phyloP scores from a whole-genome alignment of 1,140 invertebrate genomes.

The Thalassaphorura encarpata region DNA sequence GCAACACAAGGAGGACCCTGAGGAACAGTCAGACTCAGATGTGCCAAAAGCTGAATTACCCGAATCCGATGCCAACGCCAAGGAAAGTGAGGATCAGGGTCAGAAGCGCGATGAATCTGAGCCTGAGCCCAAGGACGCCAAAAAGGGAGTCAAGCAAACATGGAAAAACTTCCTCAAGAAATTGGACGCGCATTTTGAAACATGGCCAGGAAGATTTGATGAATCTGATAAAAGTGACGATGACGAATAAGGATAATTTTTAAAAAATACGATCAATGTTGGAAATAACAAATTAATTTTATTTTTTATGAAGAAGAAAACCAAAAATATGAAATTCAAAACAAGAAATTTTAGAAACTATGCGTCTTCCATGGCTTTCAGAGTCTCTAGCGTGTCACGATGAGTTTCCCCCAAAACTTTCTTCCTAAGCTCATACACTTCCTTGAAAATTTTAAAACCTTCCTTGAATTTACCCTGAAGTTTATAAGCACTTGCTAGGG shows the following conservation, averaged over 20 bases:
- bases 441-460: constrained; percentile 6
- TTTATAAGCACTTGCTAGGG: constrained; percentile 6
- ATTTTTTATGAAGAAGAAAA: no score
- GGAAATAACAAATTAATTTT: no score
- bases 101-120: neutral
- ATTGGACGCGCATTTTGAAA: constrained; percentile 8
- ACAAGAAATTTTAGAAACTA: no score
- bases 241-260: no score
- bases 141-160: neutral
- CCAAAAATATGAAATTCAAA: no score
- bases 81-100: neutral
- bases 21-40: neutral
- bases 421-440: constrained; percentile 6
- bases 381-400: constrained; percentile 1
- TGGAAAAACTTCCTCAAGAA: neutral
- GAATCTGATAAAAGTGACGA: no score
- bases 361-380: neutral
- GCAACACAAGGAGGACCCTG: neutral
- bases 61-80: neutral
- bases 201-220: constrained; percentile 24
- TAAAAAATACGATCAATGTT: no score
- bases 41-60: neutral
- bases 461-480: constrained; percentile 9
- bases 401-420: constrained; percentile 2
- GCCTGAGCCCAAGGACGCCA: neutral